Evolutionary conservation across 2,888 invertebrate species (phyloP).

Genomic region (Rhamnusium bicolor): DNA sequence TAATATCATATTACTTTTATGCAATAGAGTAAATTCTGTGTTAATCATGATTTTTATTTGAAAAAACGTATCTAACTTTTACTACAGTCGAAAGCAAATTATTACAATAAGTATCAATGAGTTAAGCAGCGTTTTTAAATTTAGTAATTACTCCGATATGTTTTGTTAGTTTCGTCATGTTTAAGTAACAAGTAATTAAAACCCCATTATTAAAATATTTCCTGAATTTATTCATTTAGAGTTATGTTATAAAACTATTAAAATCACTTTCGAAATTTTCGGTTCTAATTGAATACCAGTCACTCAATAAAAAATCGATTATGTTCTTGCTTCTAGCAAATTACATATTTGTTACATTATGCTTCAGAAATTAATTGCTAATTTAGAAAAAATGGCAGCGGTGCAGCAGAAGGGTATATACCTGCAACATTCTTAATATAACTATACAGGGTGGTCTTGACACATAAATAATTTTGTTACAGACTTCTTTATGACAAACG

Average conservation of each 20-base stretch:
- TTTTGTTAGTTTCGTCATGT: conserved; percentile 31
- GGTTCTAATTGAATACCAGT: conserved; percentile 9
- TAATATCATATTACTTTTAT: no score
- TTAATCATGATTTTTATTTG: neutral
- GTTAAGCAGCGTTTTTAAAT: conserved; percentile 27
- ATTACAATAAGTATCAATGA: conserved; percentile 36
- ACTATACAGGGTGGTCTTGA: no score
- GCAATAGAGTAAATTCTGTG: no score
- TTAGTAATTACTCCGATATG: conserved; percentile 16
- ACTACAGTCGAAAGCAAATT: conserved; percentile 33
- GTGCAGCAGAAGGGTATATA: neutral
- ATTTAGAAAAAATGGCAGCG: neutral
- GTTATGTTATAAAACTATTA: conserved; percentile 44
- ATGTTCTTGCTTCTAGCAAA: conserved; percentile 10
- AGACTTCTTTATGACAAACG: no score
- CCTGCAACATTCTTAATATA: no score
- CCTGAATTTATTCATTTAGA: conserved; percentile 50
- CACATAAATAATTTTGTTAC: no score
- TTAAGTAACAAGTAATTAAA: conserved; percentile 45
- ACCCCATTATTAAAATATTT: conserved; percentile 49
- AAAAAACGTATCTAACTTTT: conserved; percentile 36
- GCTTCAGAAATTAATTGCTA: neutral
- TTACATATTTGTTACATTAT: conserved; percentile 13
- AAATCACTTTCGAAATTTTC: conserved; percentile 52
- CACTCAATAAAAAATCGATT: conserved; percentile 32